phyloP scores from a whole-genome alignment of 2,113 vertebrate species.

The Clarias magur region DNA sequence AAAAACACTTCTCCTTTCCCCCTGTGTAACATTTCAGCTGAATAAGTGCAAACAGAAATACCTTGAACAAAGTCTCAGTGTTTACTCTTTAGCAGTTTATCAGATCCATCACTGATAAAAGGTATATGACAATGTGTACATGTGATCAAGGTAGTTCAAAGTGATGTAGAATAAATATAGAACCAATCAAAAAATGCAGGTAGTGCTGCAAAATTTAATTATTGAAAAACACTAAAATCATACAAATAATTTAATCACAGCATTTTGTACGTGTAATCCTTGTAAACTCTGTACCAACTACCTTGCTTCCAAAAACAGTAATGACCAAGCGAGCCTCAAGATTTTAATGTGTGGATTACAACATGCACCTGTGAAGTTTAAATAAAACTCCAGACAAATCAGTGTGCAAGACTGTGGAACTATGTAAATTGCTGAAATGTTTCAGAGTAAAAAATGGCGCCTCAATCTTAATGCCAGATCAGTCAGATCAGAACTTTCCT shows the following conservation, averaged over 20 bases:
- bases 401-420: not conserved
- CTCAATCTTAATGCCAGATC: not conserved
- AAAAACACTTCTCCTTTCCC: not conserved
- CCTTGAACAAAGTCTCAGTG: not conserved
- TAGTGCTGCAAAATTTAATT: not conserved
- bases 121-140: not conserved
- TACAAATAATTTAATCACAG: not conserved
- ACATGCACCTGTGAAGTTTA: not conserved
- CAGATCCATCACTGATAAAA: not conserved
- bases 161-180: not conserved
- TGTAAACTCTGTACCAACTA: not conserved
- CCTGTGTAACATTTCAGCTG: conserved; percentile 9
- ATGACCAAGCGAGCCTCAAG: not conserved
- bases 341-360: not conserved
- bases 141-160: not conserved
- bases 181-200: not conserved
- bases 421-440: not conserved
- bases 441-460: not conserved
- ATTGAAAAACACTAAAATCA: not conserved
- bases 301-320: not conserved
- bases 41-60: not conserved
- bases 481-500: not conserved
- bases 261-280: not conserved
- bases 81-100: not conserved
- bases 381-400: not conserved